Percentiles rank a stretch among this genome's conserved stretches.
phyloP scores from a whole-genome alignment of 2,797 vertebrate genomes.

The Tenualosa ilisha region DNA sequence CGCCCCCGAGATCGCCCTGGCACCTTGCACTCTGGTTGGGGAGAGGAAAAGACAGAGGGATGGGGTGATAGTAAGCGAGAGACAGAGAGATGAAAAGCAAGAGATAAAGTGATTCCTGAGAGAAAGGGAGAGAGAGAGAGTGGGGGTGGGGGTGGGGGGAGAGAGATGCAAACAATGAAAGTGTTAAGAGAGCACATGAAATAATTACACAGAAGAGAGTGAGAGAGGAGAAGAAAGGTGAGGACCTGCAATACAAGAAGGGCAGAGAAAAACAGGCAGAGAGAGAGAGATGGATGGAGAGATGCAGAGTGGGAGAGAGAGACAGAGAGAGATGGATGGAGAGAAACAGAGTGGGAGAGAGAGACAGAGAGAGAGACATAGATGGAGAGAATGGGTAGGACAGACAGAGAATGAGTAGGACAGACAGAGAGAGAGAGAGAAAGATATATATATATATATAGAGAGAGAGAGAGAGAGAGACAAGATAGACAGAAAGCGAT shows the following conservation, averaged over 20 bases:
- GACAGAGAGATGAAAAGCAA: slow-evolving; percentile 19
- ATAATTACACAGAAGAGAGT: neutral
- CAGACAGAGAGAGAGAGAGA: neutral
- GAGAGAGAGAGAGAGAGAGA: neutral
- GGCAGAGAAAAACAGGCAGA: neutral
- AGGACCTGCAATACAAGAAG: neutral
- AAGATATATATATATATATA: neutral
- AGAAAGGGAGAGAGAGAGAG: neutral
- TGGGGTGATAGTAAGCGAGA: neutral
- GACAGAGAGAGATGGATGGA: neutral
- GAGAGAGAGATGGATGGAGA: neutral
- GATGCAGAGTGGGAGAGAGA: neutral
- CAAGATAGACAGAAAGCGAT: neutral
- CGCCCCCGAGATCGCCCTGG: slow-evolving; percentile 13
- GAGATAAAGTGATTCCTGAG: neutral
- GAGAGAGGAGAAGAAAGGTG: neutral
- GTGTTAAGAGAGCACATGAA: slow-evolving; percentile 14
- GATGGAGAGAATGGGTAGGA: neutral
- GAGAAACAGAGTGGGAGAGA: neutral
- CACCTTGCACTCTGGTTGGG: slow-evolving; percentile 19
- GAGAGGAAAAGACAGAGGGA: too few species aligned
- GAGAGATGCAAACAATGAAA: neutral
- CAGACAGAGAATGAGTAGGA: neutral
- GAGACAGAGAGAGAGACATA: neutral
- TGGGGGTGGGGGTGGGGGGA: neutral